phyloP scores from a whole-genome alignment of 2,888 invertebrate genomes.

The Catocala nupta region DNA sequence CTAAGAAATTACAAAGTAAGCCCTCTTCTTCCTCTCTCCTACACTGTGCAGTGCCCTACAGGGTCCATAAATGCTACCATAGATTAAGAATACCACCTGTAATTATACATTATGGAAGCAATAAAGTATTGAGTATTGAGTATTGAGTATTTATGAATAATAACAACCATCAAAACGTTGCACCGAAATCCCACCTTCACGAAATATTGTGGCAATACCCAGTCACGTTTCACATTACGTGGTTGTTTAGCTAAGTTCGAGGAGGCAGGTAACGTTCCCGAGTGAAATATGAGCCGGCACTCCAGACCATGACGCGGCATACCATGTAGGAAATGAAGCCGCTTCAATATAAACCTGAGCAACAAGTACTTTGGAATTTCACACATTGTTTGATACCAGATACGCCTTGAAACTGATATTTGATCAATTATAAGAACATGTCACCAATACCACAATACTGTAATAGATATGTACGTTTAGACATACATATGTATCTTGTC shows the following conservation, averaged over 20 bases:
- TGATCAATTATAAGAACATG: too few relatives aligned
- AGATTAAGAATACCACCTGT: too few relatives aligned
- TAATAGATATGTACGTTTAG: too few relatives aligned
- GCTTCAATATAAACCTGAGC: background rate
- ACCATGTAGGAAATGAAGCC: background rate
- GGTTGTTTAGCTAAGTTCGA: constrained; percentile 2
- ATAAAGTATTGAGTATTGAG: too few relatives aligned
- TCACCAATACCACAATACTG: too few relatives aligned
- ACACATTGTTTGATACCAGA: background rate
- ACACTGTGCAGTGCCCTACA: too few relatives aligned
- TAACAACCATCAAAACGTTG: background rate
- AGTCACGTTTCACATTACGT: background rate
- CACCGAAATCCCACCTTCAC: background rate
- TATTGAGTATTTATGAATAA: background rate
- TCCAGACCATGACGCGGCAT: background rate
- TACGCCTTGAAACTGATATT: background rate
- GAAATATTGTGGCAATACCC: background rate
- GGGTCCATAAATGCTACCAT: too few relatives aligned
- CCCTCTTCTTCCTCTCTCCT: too few relatives aligned
- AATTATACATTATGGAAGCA: too few relatives aligned
- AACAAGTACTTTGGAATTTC: constrained; percentile 1
- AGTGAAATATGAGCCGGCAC: constrained; percentile 2
- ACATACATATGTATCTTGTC: too few relatives aligned
- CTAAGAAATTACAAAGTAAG: too few relatives aligned
- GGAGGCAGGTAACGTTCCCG: background rate